A percentile compares a stretch with the other conserved stretches of the same genome.
phyloP scores from a whole-genome alignment of 2,888 invertebrate genomes.

The Ametastegia equiseti region DNA sequence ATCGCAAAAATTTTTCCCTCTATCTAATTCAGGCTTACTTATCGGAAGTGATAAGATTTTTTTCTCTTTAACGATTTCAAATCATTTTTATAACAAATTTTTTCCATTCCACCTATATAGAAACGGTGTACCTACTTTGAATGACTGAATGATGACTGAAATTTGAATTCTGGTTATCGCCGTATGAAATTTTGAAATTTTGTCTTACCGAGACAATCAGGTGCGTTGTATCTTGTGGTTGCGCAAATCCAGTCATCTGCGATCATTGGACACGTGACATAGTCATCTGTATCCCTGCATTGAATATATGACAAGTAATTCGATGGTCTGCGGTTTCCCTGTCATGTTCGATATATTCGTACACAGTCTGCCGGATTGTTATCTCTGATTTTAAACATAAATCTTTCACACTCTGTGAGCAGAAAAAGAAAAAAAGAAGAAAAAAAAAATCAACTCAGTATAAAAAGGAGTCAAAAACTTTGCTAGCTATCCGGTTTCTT shows the following conservation, averaged over 20 bases:
- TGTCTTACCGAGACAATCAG: too few species aligned
- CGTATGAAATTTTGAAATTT: too few species aligned
- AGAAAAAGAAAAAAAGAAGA: background rate
- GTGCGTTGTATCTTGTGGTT: conserved; percentile 49
- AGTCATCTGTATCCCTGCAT: conserved; percentile 49
- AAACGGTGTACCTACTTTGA: too few species aligned
- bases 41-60: too few species aligned
- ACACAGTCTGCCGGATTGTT: background rate
- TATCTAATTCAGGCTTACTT: too few species aligned
- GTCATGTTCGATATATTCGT: conserved; percentile 2
- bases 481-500: background rate
- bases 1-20: too few species aligned
- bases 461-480: background rate
- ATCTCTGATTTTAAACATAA: background rate
- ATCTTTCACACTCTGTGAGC: conserved; percentile 1
- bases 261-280: conserved; percentile 58
- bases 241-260: conserved; percentile 60
- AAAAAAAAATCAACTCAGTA: background rate
- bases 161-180: too few species aligned
- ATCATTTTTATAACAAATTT: too few species aligned
- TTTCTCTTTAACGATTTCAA: too few species aligned
- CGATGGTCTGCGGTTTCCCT: background rate
- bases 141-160: too few species aligned
- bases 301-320: background rate
- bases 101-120: too few species aligned